Evolutionary conservation across 2,797 vertebrate genomes (phyloP).

Genomic region (Enteromius unitaeniatus): DNA sequence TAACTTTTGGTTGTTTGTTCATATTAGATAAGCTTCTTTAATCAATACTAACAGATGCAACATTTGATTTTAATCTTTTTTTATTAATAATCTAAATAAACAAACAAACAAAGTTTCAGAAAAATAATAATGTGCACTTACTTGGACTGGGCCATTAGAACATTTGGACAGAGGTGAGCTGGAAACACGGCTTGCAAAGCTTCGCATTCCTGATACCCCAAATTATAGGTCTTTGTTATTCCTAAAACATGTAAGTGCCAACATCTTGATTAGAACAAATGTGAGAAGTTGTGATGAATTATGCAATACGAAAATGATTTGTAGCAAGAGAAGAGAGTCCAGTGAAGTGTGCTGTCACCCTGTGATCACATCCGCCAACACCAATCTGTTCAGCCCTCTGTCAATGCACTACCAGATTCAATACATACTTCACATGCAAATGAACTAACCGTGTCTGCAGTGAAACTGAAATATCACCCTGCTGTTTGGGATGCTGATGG

Average conservation of each 20-base stretch:
- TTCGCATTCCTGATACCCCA: constrained; percentile 88
- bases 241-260: constrained; percentile 71
- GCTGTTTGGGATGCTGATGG: constrained; percentile 67
- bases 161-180: constrained; percentile 84
- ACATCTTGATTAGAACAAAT: constrained; percentile 20
- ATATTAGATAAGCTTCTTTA: background rate
- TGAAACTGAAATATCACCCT: constrained; percentile 85
- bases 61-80: background rate
- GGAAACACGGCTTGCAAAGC: constrained; percentile 89
- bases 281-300: background rate
- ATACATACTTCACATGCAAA: background rate
- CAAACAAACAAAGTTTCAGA: background rate
- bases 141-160: constrained; percentile 88
- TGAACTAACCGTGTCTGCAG: constrained; percentile 87
- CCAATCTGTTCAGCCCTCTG: constrained; percentile 5
- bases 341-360: constrained; percentile 9
- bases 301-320: constrained; percentile 22
- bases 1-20: background rate
- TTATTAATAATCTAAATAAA: background rate
- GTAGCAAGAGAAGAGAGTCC: constrained; percentile 13
- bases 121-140: constrained; percentile 64
- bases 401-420: background rate
- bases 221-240: constrained; percentile 90
- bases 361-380: constrained; percentile 21
- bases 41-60: background rate